phyloP scores from a whole-genome alignment of 92 coral and sea anemone genomes.

The Epizoanthus ramosus region DNA sequence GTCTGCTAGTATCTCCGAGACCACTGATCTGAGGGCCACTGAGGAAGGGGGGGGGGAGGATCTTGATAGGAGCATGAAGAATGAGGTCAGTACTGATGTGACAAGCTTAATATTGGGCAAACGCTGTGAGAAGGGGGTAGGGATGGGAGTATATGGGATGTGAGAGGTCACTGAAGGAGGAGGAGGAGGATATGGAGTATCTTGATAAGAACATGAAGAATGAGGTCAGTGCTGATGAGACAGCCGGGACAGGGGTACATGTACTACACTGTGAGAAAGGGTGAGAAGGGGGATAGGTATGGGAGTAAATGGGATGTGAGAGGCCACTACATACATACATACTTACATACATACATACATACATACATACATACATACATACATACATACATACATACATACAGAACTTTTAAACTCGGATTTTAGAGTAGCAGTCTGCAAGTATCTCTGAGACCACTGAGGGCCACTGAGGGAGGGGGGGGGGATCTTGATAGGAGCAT shows the following conservation, averaged over 20 bases:
- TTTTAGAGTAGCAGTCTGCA: conserved; percentile 63
- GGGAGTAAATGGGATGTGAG: too few species aligned
- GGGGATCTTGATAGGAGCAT: conserved; percentile 74
- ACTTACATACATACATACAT: too few species aligned
- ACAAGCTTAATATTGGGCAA: background rate
- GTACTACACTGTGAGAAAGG: background rate
- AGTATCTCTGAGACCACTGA: too few species aligned
- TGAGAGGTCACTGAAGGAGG: conserved; percentile 63
- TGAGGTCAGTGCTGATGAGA: conserved; percentile 67
- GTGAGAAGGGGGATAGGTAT: background rate
- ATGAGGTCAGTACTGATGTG: conserved; percentile 69
- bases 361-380: too few species aligned
- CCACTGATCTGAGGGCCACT: conserved; percentile 51
- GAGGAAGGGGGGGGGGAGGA: conserved; percentile 78
- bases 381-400: too few species aligned
- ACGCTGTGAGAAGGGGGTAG: background rate
- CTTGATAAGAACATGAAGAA: conserved; percentile 78
- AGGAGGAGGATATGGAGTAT: conserved; percentile 82
- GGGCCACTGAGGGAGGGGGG: conserved; percentile 72
- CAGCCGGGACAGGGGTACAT: background rate
- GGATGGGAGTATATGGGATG: background rate
- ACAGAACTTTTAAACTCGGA: too few species aligned
- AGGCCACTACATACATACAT: too few species aligned
- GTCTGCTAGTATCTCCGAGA: too few species aligned
- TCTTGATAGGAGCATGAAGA: conserved; percentile 72